Evolutionary conservation across 1,140 invertebrate genomes (phyloP).

Genomic region (Mesaphorura yosii): DNA sequence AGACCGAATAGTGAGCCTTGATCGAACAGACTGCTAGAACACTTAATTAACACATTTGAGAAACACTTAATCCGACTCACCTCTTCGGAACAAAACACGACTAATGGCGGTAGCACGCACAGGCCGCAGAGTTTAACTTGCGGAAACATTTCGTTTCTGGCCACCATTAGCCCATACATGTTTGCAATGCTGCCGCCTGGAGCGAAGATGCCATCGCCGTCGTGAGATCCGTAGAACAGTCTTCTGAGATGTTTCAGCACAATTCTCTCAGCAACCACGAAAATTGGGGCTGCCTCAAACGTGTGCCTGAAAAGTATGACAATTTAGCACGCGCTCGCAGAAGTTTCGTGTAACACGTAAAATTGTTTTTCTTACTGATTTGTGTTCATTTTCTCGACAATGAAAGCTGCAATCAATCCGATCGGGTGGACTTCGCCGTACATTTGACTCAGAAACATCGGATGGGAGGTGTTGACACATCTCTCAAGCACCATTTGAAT

Average conservation of each 20-base stretch:
- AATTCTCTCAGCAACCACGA: conserved; percentile 26
- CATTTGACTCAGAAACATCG: conserved; percentile 62
- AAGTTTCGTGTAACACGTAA: too few relatives aligned
- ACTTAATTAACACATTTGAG: neutral
- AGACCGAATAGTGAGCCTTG: conserved; percentile 77
- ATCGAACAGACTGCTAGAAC: neutral
- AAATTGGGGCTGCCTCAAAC: conserved; percentile 32
- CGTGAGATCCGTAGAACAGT: conserved; percentile 34
- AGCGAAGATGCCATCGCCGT: conserved; percentile 47
- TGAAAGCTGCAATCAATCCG: conserved; percentile 58
- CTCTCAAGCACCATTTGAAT: conserved; percentile 44
- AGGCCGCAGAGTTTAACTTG: conserved; percentile 58
- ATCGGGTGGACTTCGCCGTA: conserved; percentile 60
- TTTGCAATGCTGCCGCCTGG: conserved; percentile 77
- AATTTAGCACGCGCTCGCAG: conserved; percentile 6
- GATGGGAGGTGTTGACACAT: conserved; percentile 60
- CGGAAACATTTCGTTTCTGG: conserved; percentile 60
- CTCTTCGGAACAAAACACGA: conserved; percentile 61
- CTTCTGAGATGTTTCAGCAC: conserved; percentile 35
- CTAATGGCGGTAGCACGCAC: conserved; percentile 45
- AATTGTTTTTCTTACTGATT: conserved; percentile 50
- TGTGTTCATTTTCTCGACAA: conserved; percentile 63
- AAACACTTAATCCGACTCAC: conserved; percentile 38
- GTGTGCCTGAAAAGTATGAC: conserved; percentile 27
- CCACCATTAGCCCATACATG: conserved; percentile 68